Base-by-base conservation (phyloP, 2,113 vertebrate species). In the Gila orcuttii region DNA sequence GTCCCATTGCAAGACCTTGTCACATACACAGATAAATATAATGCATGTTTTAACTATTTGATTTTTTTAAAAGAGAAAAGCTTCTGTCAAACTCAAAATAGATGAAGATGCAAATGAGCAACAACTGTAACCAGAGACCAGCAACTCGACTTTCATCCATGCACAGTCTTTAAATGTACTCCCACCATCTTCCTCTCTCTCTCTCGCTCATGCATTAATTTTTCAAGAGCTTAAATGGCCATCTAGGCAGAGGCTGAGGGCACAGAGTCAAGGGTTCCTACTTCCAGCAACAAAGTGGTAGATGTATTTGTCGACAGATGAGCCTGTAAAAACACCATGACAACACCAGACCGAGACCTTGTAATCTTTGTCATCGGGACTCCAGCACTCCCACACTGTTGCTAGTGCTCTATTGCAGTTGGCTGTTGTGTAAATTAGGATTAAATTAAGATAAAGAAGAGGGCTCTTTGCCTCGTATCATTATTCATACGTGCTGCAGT, bases 191-290 rank as follows among this genome's bases (percentile, higher is more conserved):
- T 55, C 88, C 87, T 88, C 87, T 85, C 87, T 88, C 87, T 85
- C 86, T 89, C 84, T 90, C 91, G 89, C 93, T 91, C 93, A 88
- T 90, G 92, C 93, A 94, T 95, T 93, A 90, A 95, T 95, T 94
- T 95, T 95, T 95, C 93, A 95, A 92, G 92, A 90, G 93, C 91
- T 92, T 95, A 95, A 95, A 95, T 95, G 93, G 93, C 90, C 91
- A 93, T 92, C 93, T 93, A 93, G 91, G 93, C 94, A 91, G 90
- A 42, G 75, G 91, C 90, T 90, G 90, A 92, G 93, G 93, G 91
- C 92, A 93, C 91, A 75, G 68, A 94, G 93, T 94, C 93, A 93
- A 94, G 91, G 90, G 92, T 92, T 91, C 92, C 91, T 87, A 92
- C 92, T 89, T 93, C 90, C 92, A 92, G 93, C 94, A 93, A 94